Conservation (phyloP, 2,113 vertebrate genomes). For the Oenanthe oenanthe region DNA sequence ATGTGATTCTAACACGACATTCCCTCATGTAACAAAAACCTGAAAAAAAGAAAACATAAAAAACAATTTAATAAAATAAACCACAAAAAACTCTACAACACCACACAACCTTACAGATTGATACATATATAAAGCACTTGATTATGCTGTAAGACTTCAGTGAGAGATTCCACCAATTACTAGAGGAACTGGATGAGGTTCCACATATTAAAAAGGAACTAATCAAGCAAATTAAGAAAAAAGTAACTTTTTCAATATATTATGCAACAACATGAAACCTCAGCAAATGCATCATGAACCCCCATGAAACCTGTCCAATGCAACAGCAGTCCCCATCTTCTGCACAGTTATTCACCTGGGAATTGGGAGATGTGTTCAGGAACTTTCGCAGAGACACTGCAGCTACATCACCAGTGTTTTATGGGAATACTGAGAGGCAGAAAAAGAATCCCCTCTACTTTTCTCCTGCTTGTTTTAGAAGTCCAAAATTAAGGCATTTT, state of each 20-base stretch:
- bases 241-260: background rate
- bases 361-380: background rate
- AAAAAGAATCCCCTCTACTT: background rate
- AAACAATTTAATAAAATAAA: background rate
- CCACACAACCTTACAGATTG: background rate
- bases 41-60: background rate
- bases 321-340: background rate
- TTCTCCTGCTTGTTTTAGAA: background rate
- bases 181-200: background rate
- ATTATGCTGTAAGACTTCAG: background rate
- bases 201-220: background rate
- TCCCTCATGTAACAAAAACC: background rate
- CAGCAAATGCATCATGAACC: background rate
- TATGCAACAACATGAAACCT: background rate
- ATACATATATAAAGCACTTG: background rate
- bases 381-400: background rate
- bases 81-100: accelerated
- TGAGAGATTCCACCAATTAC: background rate
- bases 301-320: background rate
- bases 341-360: background rate
- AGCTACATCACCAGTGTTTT: background rate
- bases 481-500: background rate
- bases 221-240: background rate
- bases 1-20: background rate
- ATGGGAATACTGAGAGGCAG: background rate